phyloP scores from a whole-genome alignment of 2,797 vertebrate genomes.

The Coreius guichenoti region DNA sequence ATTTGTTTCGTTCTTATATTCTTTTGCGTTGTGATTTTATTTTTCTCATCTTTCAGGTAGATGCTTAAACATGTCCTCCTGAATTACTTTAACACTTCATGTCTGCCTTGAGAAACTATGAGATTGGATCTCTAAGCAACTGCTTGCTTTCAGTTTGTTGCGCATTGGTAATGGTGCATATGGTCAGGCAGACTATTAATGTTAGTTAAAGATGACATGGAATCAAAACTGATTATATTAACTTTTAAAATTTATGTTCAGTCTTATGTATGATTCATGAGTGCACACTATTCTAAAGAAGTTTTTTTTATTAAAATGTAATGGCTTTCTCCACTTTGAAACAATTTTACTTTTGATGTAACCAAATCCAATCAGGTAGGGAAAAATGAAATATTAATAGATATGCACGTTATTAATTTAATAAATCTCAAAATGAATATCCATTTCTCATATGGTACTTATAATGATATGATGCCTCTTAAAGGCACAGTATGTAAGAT shows the following conservation, averaged over 20 bases:
- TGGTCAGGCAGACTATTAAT: slow-evolving; percentile 1
- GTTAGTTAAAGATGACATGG: slow-evolving; percentile 16
- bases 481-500: too few relatives aligned
- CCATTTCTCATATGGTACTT: neutral
- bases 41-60: slow-evolving; percentile 57
- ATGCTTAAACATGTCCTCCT: slow-evolving; percentile 40
- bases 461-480: neutral
- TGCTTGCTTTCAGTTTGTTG: slow-evolving; percentile 19
- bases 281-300: neutral
- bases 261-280: neutral
- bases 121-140: neutral
- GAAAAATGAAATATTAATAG: neutral
- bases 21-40: slow-evolving; percentile 56
- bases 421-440: neutral
- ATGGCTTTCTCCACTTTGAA: neutral
- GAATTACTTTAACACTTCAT: slow-evolving; percentile 6
- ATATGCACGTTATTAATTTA: neutral
- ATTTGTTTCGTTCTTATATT: slow-evolving; percentile 45
- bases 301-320: neutral
- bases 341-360: neutral
- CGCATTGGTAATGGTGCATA: neutral
- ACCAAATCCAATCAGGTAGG: neutral
- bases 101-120: neutral
- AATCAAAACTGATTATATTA: slow-evolving; percentile 1
- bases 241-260: neutral